A percentile compares a stretch with the other conserved stretches of the same genome.
Evolutionary conservation across 1,140 invertebrate species (phyloP).

Genomic region (Drosophila eugracilis): DNA sequence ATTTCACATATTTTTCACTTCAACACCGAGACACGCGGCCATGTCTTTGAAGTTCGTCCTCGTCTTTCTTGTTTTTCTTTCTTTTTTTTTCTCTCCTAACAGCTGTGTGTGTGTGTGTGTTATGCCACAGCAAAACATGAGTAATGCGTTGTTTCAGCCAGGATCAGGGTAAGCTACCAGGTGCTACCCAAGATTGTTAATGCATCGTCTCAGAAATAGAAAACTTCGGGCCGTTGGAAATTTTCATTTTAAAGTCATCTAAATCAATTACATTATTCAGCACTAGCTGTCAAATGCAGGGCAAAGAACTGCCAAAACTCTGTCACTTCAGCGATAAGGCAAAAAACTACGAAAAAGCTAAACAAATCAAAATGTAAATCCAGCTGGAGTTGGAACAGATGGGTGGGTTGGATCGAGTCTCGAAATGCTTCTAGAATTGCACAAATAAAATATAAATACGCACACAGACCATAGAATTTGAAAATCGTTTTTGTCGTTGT

Average conservation of each 20-base stretch:
- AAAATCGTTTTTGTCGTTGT: conserved; percentile 51
- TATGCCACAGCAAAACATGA: conserved; percentile 73
- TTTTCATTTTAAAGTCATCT: conserved; percentile 56
- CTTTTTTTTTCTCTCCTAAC: conserved; percentile 16
- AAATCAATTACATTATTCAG: conserved; percentile 64
- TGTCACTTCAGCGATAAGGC: conserved; percentile 10
- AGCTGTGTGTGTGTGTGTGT: conserved; percentile 41
- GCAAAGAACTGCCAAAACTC: conserved; percentile 6
- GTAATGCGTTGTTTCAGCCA: conserved; percentile 65
- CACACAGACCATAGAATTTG: conserved; percentile 51
- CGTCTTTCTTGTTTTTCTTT: conserved; percentile 15
- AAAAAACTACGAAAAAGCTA: conserved; percentile 38
- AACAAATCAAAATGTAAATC: conserved; percentile 57
- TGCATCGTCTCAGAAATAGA: conserved; percentile 56
- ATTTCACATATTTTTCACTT: conserved; percentile 83
- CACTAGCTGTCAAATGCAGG: conserved; percentile 32
- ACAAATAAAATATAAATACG: conserved; percentile 59
- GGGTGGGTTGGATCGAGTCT: background rate
- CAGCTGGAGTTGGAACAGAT: conserved; percentile 2
- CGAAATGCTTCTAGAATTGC: conserved; percentile 45
- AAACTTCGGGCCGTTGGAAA: conserved; percentile 28
- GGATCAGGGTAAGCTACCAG: conserved; percentile 40
- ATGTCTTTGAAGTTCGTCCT: conserved; percentile 68
- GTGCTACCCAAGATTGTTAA: conserved; percentile 61
- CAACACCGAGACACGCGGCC: conserved; percentile 56